Evolutionary conservation across 2,113 vertebrate species (phyloP).

Genomic region (Sylvietta virens): DNA sequence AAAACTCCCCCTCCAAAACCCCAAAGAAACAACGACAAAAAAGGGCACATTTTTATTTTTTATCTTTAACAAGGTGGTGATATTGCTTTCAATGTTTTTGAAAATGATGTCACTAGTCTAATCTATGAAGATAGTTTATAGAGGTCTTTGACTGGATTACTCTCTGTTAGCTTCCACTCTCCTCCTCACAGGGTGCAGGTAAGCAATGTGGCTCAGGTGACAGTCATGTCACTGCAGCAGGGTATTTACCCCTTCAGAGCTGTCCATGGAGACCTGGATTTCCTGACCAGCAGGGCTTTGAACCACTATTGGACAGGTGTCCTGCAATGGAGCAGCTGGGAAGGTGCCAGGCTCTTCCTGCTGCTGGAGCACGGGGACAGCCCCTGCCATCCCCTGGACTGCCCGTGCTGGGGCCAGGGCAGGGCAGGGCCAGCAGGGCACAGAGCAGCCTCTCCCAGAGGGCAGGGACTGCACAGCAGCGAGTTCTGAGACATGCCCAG

Average conservation of each 20-base stretch:
- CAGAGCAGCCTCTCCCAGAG: not conserved
- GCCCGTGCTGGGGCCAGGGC: too few species aligned
- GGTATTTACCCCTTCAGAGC: not conserved
- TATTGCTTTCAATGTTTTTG: not conserved
- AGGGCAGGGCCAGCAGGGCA: not conserved
- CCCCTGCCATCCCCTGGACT: too few species aligned
- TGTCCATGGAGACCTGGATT: not conserved
- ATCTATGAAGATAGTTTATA: not conserved
- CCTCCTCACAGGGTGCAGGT: not conserved
- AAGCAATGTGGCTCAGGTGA: too few species aligned
- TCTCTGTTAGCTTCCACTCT: accelerated
- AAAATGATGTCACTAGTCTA: not conserved
- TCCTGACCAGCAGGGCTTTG: not conserved
- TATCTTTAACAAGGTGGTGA: not conserved
- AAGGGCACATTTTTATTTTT: not conserved
- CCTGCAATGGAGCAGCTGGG: not conserved
- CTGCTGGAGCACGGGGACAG: not conserved
- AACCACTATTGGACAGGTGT: accelerated
- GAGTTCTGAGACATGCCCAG: not conserved
- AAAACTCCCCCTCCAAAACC: too few species aligned
- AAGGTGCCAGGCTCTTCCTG: not conserved
- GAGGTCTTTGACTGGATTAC: not conserved
- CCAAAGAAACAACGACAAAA: not conserved
- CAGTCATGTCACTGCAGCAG: accelerated
- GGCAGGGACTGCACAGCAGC: accelerated